Base-by-base conservation (phyloP, 2,797 vertebrate genomes). In the Naso thynnoides region DNA sequence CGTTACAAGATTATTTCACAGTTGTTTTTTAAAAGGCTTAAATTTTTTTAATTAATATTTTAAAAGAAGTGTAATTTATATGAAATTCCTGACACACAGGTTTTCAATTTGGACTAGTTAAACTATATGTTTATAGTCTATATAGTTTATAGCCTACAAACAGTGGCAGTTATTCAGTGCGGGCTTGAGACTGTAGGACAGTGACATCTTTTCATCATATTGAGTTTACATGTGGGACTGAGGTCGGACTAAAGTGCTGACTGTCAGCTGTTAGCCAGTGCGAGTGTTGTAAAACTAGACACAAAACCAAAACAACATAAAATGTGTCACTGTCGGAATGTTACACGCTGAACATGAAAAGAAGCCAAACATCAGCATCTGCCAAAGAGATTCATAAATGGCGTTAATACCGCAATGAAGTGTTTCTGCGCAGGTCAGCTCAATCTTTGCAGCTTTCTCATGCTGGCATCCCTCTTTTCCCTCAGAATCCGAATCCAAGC, bases 401-500 rank as follows among this genome's bases (percentile, higher is more conserved):
- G 15, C 15, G 26, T 67, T 31, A n/a, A 53, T 33, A 15, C 39
- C 39, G 2, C 29, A 55, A 36, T 45, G 38, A 55, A 18, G 42
- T 60, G 15, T 67, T 61, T 62, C 52, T 31, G 56, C 52, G 63
- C 38, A 21, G 48, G 11, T 62, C 75, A 49, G 14, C 45, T 24
- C 44, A 10, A 23, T 64, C 44, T 16, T 41, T n/a, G 24, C 56
- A 27, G 39, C 49, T 62, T 57, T 75, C 45, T 77, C 31, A 83
- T 41, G 23, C 16, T 14, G 27, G 57, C 49, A 4, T 53, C 24
- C 66, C 21, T 79, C n/a, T 6, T 48, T 10, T 23, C 49, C 58
- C 36, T 45, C 88, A 99, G 98, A 93, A 96, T 99, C 93, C 94
- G 98, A 77, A 97, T 99, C 92, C 98, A 99, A 93, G 98, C 98